Percentiles rank a stretch among this genome's conserved stretches.
phyloP scores from a whole-genome alignment of 1,140 invertebrate genomes.

The Drosophila prosaltans region DNA sequence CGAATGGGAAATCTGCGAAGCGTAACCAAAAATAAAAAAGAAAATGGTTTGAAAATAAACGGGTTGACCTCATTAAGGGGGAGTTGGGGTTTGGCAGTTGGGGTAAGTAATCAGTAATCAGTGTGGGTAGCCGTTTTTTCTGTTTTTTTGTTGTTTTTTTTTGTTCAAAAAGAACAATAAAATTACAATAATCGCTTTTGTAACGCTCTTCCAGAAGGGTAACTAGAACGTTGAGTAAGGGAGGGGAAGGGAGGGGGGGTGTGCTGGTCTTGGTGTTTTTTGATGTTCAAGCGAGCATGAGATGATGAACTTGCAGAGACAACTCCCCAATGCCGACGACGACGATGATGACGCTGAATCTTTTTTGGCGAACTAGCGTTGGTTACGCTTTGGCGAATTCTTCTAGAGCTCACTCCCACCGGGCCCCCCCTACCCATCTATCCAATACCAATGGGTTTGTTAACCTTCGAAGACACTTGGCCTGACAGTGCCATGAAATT shows the following conservation, averaged over 20 bases:
- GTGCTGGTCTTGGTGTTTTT: slow-evolving; percentile 1
- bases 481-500: slow-evolving; percentile 47
- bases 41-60: slow-evolving; percentile 41
- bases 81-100: background rate
- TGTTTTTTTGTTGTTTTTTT: no score
- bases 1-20: slow-evolving; percentile 55
- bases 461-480: slow-evolving; percentile 63
- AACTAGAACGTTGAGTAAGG: slow-evolving; percentile 2
- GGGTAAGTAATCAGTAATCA: slow-evolving; percentile 46
- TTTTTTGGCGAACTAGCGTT: slow-evolving; percentile 54
- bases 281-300: slow-evolving; percentile 68
- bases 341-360: slow-evolving; percentile 32
- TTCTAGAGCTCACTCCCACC: slow-evolving; percentile 20
- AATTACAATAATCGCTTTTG: slow-evolving; percentile 79
- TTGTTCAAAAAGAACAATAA: slow-evolving; percentile 59
- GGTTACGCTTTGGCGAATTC: slow-evolving; percentile 72
- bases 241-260: background rate
- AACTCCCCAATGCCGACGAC: slow-evolving; percentile 27
- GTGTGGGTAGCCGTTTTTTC: slow-evolving; percentile 41
- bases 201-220: slow-evolving; percentile 35
- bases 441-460: slow-evolving; percentile 51
- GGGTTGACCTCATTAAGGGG: slow-evolving; percentile 71
- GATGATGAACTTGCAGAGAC: slow-evolving; percentile 70
- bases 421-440: background rate
- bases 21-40: slow-evolving; percentile 51